phyloP scores from a whole-genome alignment of 1,140 invertebrate species.

The Dolichoris vasculosae region DNA sequence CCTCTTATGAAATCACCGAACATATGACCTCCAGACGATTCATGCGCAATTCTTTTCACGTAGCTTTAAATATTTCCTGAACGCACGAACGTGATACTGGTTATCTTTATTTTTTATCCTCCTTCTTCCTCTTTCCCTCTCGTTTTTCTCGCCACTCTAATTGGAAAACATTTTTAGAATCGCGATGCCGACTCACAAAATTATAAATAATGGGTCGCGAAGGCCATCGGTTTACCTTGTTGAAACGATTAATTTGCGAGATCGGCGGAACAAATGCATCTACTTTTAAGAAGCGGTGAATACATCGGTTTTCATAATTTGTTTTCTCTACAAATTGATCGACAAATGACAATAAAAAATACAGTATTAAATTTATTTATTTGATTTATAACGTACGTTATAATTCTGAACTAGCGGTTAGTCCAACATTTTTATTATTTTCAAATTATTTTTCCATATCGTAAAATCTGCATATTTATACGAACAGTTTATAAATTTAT shows the following conservation, averaged over 20 bases:
- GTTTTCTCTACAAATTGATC: neutral
- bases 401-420: too few relatives aligned
- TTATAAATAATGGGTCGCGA: constrained; percentile 26
- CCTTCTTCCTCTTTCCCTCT: neutral
- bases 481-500: neutral
- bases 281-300: neutral
- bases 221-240: neutral
- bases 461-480: neutral
- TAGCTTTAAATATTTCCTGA: neutral
- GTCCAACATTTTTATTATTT: too few relatives aligned
- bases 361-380: too few relatives aligned
- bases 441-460: too few relatives aligned
- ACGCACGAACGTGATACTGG: neutral
- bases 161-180: constrained; percentile 44
- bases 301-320: neutral
- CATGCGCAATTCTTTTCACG: neutral
- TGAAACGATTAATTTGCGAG: neutral
- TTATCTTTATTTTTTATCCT: neutral
- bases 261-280: neutral
- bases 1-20: constrained; percentile 20
- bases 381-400: too few relatives aligned
- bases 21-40: neutral
- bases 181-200: constrained; percentile 16
- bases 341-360: neutral
- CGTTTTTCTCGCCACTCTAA: neutral